A percentile compares a stretch with the other conserved stretches of the same genome.
Conservation (phyloP, 2,113 vertebrate genomes). For the Caranx melampygus region DNA sequence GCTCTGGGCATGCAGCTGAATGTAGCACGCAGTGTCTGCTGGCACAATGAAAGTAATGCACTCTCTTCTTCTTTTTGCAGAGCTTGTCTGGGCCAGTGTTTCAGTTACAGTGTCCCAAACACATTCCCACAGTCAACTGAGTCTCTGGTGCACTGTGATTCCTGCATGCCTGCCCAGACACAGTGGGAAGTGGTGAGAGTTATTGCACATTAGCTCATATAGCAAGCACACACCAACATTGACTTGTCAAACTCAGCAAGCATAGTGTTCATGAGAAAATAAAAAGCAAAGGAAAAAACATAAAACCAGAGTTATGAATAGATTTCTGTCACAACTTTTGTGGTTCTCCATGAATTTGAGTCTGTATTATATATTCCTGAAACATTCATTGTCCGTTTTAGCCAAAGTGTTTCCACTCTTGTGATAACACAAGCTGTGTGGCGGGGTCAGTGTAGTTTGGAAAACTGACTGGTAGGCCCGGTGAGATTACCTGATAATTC, state of each 20-base stretch:
- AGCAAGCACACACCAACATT: slow-evolving; percentile 40
- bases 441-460: slow-evolving; percentile 71
- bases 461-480: slow-evolving; percentile 69
- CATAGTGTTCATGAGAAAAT: slow-evolving; percentile 3
- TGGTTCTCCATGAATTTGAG: slow-evolving; percentile 10
- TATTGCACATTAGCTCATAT: slow-evolving; percentile 54
- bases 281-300: slow-evolving; percentile 11
- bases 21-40: slow-evolving; percentile 4
- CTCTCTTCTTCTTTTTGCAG: slow-evolving; percentile 79
- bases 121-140: slow-evolving; percentile 98
- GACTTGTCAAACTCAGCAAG: slow-evolving; percentile 43
- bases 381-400: slow-evolving; percentile 48
- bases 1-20: slow-evolving; percentile 10
- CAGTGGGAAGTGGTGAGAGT: slow-evolving; percentile 99
- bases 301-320: not conserved
- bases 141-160: slow-evolving; percentile 98
- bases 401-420: slow-evolving; percentile 61
- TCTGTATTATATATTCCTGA: slow-evolving; percentile 32
- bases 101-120: slow-evolving; percentile 99
- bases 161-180: slow-evolving; percentile 97
- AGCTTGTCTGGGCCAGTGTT: slow-evolving; percentile 98
- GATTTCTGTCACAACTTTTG: slow-evolving; percentile 6
- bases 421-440: slow-evolving; percentile 71
- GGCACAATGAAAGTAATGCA: slow-evolving; percentile 24
- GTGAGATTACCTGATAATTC: slow-evolving; percentile 70